phyloP scores from a whole-genome alignment of 2,113 vertebrate genomes.

The Chrysochloris asiatica region DNA sequence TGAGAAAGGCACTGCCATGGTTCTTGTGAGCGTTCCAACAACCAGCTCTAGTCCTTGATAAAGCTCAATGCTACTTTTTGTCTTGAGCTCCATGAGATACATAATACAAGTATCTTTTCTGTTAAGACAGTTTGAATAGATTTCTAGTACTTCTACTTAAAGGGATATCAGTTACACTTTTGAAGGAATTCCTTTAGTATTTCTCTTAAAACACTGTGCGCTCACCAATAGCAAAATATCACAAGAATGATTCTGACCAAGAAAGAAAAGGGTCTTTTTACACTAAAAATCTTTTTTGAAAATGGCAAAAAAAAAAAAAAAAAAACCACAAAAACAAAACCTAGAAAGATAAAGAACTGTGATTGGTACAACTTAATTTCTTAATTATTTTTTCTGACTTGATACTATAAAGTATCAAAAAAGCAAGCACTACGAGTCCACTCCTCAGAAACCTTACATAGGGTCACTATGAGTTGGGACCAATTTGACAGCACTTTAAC shows the following conservation, averaged over 20 bases:
- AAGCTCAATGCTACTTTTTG: neutral
- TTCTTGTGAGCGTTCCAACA: neutral
- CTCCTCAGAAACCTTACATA: too few species aligned
- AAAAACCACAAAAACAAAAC: too few species aligned
- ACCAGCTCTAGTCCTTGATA: neutral
- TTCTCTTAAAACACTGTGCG: neutral
- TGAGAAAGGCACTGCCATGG: neutral
- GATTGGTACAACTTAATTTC: neutral
- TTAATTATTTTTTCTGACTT: neutral
- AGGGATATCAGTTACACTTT: neutral
- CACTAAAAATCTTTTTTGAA: neutral
- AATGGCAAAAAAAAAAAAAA: too few species aligned
- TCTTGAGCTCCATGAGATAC: neutral
- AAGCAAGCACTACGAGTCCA: too few species aligned
- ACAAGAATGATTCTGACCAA: neutral
- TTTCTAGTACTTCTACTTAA: neutral
- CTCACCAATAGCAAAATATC: neutral
- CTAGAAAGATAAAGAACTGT: neutral
- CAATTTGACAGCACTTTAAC: too few species aligned
- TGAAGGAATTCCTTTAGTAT: neutral
- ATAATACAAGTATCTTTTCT: neutral
- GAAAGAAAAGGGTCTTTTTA: neutral
- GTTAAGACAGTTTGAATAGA: neutral
- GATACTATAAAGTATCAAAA: neutral
- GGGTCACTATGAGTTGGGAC: too few species aligned